Base-by-base conservation (phyloP, 2,888 invertebrate genomes). In the Synergus gifuensis region DNA sequence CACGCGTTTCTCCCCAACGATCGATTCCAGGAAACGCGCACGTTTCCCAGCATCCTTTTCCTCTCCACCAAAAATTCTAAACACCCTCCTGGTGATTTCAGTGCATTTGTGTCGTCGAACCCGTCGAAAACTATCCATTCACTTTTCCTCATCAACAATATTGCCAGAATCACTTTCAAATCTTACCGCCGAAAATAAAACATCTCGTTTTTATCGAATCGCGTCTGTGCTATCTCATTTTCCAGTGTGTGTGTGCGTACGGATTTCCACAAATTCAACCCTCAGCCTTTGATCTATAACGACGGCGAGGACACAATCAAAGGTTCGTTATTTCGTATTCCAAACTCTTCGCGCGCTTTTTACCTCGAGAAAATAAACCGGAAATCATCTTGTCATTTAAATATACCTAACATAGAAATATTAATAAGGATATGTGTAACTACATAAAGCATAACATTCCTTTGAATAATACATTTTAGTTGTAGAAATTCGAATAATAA, bases 1-100 rank as follows among this genome's bases (percentile, higher is more conserved):
- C 85, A 85, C 86, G 86, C 81, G 82, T 77, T 77, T 73, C 82
- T 46, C 76, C 58, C 67, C 40, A 46, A 54, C 80, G 64, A 46
- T 58, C 77, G 73, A 73, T 73, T 73, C 54, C 73, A 73, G 73
- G 73, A 73, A 73, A 73, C 73, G 73, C 73, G 73, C 73, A 73
- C 73, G 73, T 73, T 73, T 73, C 73, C 73, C 73, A 73, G 73
- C 54, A 73, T 73, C 73, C 73, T 73, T 69, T 69, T 49, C 69
- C 69, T 49, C 69, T 69, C 69, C 49, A 49, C 8, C 46, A 69
- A 46, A 28, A 46, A 49, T 69, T 73, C 73, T 58, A 36, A 54
- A 22, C 54, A 73, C 54, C 73, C 73, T 54, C 73, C 54, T 69
- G n/a, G 49, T 54, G 73, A 73, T 58, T 73, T 49, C 54, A 49